Percentiles rank a stretch among this genome's conserved stretches.
Conservation (phyloP, 2,113 vertebrate genomes). For the Mystacornis crossleyi region DNA sequence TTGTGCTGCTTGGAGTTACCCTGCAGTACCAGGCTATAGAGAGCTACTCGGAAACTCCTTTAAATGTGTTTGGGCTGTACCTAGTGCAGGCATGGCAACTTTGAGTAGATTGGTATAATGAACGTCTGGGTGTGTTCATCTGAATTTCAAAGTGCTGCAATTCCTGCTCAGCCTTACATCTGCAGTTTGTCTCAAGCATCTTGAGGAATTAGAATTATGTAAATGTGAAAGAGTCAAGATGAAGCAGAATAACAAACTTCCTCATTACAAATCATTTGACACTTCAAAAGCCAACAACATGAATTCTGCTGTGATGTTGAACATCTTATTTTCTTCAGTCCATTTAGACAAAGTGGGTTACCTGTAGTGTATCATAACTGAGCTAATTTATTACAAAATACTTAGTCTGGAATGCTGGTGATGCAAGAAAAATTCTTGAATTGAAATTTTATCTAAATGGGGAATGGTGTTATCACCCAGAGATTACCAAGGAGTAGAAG, state of each 20-base stretch:
- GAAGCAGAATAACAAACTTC: not conserved
- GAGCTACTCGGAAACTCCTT: not conserved
- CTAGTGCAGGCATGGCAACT: not conserved
- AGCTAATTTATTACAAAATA: not conserved
- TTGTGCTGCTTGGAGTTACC: not conserved
- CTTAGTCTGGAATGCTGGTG: not conserved
- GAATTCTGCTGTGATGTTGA: not conserved
- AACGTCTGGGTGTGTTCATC: conserved; percentile 37
- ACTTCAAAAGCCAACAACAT: not conserved
- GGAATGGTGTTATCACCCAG: not conserved
- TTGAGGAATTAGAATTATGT: conserved; percentile 42
- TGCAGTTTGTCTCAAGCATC: conserved; percentile 27
- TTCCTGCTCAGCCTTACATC: not conserved
- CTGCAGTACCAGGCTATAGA: not conserved
- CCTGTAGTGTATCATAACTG: not conserved
- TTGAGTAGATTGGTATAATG: not conserved
- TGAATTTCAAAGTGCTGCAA: conserved; percentile 45
- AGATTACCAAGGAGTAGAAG: not conserved
- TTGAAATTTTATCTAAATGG: not conserved
- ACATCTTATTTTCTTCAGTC: not conserved
- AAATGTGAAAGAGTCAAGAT: conserved; percentile 5
- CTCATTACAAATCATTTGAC: not conserved
- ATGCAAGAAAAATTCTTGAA: not conserved
- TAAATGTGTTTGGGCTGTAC: not conserved
- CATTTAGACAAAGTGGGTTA: not conserved